Conservation (phyloP, 2,797 vertebrate species). For the Melopsittacus undulatus region DNA sequence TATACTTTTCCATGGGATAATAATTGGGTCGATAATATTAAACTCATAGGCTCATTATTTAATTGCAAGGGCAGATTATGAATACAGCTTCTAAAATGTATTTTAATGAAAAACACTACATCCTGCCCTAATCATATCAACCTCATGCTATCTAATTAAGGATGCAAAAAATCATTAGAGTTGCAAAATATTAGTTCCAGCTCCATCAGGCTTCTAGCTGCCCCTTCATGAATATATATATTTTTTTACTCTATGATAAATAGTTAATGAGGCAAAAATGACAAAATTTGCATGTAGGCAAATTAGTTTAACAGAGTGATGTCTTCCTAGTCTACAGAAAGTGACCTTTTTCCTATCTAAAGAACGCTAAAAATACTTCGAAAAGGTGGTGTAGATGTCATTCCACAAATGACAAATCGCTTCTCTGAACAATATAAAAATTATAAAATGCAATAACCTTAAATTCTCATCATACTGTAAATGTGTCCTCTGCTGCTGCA, state of each 20-base stretch:
- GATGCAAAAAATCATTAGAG: conserved; percentile 99
- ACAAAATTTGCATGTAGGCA: conserved; percentile 98
- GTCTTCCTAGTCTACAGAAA: conserved; percentile 91
- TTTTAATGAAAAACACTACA: conserved; percentile 99
- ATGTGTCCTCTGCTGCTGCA: conserved; percentile 83
- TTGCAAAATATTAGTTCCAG: conserved; percentile 99
- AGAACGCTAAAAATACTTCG: conserved; percentile 85
- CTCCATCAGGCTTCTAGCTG: conserved; percentile 91
- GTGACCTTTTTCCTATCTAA: conserved; percentile 90
- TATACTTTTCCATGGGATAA: conserved; percentile 91
- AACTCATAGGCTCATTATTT: conserved; percentile 97
- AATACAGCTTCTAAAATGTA: conserved; percentile 98
- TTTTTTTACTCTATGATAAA: conserved; percentile 91
- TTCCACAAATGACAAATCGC: conserved; percentile 87
- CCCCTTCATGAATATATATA: conserved; percentile 90
- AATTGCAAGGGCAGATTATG: conserved; percentile 98
- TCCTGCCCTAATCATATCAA: conserved; percentile 99
- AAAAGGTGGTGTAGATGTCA: conserved; percentile 83
- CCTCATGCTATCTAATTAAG: conserved; percentile 99
- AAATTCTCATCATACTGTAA: conserved; percentile 88
- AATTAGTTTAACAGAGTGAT: conserved; percentile 95
- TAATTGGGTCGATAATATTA: conserved; percentile 98
- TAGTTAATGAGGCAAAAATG: conserved; percentile 98
- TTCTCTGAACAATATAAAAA: conserved; percentile 88
- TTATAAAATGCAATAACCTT: conserved; percentile 91